A percentile compares a stretch with the other conserved stretches of the same genome.
Conservation (phyloP, 30 jellyfish, hydroid and myxozoan genomes). For the Turritopsis dohrnii region DNA sequence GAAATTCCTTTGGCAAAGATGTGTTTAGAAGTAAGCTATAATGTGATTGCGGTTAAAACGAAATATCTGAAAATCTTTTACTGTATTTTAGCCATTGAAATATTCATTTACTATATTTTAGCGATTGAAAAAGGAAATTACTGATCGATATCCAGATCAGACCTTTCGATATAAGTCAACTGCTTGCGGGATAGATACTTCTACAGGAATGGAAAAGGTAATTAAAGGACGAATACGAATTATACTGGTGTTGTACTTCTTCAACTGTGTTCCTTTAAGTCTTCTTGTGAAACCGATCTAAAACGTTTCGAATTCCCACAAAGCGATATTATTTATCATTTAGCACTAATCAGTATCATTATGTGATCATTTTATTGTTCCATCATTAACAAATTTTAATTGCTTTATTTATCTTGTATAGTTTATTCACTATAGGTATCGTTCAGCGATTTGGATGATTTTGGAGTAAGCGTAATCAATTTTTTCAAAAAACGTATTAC, state of each 20-base stretch:
- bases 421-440: conserved; percentile 19
- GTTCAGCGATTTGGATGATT: conserved; percentile 49
- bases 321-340: neutral
- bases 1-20: conserved; percentile 32
- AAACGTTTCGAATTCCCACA: neutral
- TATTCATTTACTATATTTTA: neutral
- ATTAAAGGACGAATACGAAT: neutral
- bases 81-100: neutral
- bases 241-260: no score
- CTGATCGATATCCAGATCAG: conserved; percentile 47
- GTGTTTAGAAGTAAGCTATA: conserved; percentile 17
- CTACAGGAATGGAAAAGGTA: conserved; percentile 40
- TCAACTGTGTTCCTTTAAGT: no score
- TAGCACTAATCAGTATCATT: neutral
- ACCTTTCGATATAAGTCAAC: conserved; percentile 39
- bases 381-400: no score
- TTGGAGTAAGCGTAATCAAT: conserved; percentile 37
- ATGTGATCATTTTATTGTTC: neutral
- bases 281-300: no score
- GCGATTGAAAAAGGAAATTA: conserved; percentile 48
- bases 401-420: neutral
- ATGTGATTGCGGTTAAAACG: neutral
- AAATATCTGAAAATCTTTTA: neutral
- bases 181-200: conserved; percentile 26
- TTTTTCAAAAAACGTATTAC: conserved; percentile 60